These are phyloP conservation scores for Calcarius ornatus DNA, from an alignment of 2,113 vertebrate genomes.

Conservation along the genomic window DNA sequence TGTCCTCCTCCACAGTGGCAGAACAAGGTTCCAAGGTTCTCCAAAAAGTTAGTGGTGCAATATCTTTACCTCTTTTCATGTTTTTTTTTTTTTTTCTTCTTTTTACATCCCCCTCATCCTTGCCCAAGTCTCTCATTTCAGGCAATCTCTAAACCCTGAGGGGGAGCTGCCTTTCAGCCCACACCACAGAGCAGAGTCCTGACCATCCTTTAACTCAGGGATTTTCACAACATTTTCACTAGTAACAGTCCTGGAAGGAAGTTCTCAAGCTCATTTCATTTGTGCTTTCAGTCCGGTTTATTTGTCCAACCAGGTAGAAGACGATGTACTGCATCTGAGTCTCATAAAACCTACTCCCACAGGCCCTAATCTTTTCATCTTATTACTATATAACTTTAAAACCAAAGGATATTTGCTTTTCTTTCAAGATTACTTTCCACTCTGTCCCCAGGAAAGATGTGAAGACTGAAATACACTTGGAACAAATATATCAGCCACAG, in stretches of 20 bases:
- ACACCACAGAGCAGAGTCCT: background rate
- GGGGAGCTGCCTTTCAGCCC: background rate
- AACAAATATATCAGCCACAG: background rate
- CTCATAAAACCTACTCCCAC: background rate
- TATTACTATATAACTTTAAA: background rate
- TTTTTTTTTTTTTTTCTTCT: background rate
- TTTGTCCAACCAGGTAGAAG: background rate
- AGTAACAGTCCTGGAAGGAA: background rate
- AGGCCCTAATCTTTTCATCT: background rate
- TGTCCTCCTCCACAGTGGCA: background rate
- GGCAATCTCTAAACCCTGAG: background rate
- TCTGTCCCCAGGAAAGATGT: background rate
- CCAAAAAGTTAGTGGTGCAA: background rate
- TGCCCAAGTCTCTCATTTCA: background rate
- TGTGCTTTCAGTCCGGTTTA: background rate
- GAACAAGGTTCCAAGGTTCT: background rate
- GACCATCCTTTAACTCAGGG: fast-evolving
- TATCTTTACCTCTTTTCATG: background rate
- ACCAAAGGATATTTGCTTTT: conserved; percentile 27
- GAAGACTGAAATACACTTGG: background rate
- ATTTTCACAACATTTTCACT: background rate
- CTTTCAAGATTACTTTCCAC: conserved; percentile 4
- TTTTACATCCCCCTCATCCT: background rate
- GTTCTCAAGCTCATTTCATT: background rate
- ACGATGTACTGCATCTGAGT: background rate